phyloP scores from a whole-genome alignment of 2,797 vertebrate genomes.

The Danio kyathit region DNA sequence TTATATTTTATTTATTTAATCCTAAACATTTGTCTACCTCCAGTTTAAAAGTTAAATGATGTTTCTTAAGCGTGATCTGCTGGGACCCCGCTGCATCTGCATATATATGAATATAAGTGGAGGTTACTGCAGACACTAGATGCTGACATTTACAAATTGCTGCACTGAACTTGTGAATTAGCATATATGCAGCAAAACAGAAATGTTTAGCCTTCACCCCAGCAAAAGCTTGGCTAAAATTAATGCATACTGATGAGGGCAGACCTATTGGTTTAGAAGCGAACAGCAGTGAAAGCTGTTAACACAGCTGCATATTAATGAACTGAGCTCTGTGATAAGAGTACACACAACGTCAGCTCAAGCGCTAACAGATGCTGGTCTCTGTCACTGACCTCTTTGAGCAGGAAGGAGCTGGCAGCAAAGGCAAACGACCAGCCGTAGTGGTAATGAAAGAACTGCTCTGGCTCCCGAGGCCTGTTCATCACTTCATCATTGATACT shows the following conservation, averaged over 20 bases:
- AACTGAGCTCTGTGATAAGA: constrained; percentile 41
- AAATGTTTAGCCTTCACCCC: constrained; percentile 28
- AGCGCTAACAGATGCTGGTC: constrained; percentile 11
- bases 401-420: constrained; percentile 84
- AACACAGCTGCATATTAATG: constrained; percentile 45
- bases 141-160: constrained; percentile 40
- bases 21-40: neutral
- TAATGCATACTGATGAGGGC: constrained; percentile 60
- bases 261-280: constrained; percentile 36
- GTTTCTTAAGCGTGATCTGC: neutral
- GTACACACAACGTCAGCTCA: constrained; percentile 13
- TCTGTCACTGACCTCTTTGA: constrained; percentile 80
- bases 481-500: constrained; percentile 87
- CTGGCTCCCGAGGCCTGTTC: constrained; percentile 81
- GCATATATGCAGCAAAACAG: constrained; percentile 32
- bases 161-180: constrained; percentile 37
- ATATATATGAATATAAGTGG: neutral
- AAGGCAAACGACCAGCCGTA: constrained; percentile 87
- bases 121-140: constrained; percentile 31
- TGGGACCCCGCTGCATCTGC: neutral
- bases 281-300: constrained; percentile 27
- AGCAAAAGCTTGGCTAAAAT: constrained; percentile 40
- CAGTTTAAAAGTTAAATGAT: neutral
- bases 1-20: neutral
- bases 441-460: constrained; percentile 82